Conservation (phyloP, 37 sponge, comb jelly and placozoan genomes). For the Cliona cf. orientalis region DNA sequence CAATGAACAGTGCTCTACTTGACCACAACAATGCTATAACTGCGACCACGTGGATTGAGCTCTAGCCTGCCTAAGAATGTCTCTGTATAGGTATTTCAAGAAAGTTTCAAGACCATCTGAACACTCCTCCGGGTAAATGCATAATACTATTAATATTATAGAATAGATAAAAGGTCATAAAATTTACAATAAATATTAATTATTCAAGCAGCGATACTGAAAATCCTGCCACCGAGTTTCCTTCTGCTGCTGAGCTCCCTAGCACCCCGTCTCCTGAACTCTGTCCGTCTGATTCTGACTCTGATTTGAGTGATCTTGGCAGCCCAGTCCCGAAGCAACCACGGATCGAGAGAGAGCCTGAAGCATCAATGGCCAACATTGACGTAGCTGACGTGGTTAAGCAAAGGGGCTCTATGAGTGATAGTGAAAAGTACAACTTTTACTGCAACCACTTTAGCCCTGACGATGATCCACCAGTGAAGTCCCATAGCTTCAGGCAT, state of each 20-base stretch:
- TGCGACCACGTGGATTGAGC: neutral
- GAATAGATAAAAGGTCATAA: neutral
- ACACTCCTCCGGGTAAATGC: neutral
- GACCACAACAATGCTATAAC: neutral
- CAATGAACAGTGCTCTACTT: neutral
- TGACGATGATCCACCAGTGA: slow-evolving; percentile 12
- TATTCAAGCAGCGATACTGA: too few species aligned
- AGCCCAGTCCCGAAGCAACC: neutral
- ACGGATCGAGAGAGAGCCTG: slow-evolving; percentile 1
- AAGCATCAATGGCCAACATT: neutral
- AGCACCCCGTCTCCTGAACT: too few species aligned
- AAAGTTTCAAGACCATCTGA: neutral
- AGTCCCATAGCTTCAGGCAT: neutral
- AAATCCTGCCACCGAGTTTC: too few species aligned
- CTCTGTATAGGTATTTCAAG: slow-evolving; percentile 9
- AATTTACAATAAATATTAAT: neutral
- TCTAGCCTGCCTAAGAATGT: neutral
- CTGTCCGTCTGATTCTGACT: too few species aligned
- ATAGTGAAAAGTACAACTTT: slow-evolving; percentile 29
- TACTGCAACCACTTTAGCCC: slow-evolving; percentile 21
- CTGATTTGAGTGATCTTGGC: too few species aligned
- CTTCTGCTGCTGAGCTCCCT: too few species aligned
- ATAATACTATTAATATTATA: neutral
- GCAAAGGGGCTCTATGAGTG: neutral
- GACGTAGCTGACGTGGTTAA: slow-evolving; percentile 2